A percentile compares a stretch with the other conserved stretches of the same genome.
These are phyloP conservation scores for Athrips mouffetella DNA, from an alignment of 2,888 invertebrate genomes.

Conservation along the genomic window DNA sequence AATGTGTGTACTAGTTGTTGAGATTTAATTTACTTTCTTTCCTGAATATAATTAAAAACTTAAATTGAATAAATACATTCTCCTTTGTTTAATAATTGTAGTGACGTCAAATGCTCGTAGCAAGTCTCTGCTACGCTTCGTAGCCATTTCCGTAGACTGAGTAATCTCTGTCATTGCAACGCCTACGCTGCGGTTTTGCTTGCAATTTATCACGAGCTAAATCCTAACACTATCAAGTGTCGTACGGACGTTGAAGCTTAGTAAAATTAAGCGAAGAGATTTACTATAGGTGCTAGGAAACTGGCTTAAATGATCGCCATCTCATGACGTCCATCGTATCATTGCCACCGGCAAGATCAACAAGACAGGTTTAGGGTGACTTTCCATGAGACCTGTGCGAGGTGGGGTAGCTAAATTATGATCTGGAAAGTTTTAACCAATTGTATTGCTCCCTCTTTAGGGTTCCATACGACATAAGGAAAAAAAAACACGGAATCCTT, in stretches of 20 bases:
- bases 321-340: too few relatives aligned
- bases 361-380: too few relatives aligned
- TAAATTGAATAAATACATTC: neutral
- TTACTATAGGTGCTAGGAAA: neutral
- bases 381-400: too few relatives aligned
- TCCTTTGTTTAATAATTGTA: neutral
- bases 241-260: neutral
- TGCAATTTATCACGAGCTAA: neutral
- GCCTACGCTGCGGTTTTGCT: slow-evolving; percentile 1
- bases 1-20: too few relatives aligned
- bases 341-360: too few relatives aligned
- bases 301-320: neutral
- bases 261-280: neutral
- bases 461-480: too few relatives aligned
- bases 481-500: too few relatives aligned
- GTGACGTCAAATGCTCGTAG: neutral
- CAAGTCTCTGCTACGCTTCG: slow-evolving; percentile 6
- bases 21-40: too few relatives aligned
- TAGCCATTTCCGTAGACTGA: slow-evolving; percentile 13
- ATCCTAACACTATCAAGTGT: neutral
- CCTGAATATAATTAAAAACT: neutral
- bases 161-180: neutral
- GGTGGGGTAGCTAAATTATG: too few relatives aligned
- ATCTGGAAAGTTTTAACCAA: too few relatives aligned
- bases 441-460: too few relatives aligned